A percentile compares a stretch with the other conserved stretches of the same genome.
These are phyloP conservation scores for Drosophila rellima DNA, from an alignment of 2,888 invertebrate genomes.

Conservation along the genomic window DNA sequence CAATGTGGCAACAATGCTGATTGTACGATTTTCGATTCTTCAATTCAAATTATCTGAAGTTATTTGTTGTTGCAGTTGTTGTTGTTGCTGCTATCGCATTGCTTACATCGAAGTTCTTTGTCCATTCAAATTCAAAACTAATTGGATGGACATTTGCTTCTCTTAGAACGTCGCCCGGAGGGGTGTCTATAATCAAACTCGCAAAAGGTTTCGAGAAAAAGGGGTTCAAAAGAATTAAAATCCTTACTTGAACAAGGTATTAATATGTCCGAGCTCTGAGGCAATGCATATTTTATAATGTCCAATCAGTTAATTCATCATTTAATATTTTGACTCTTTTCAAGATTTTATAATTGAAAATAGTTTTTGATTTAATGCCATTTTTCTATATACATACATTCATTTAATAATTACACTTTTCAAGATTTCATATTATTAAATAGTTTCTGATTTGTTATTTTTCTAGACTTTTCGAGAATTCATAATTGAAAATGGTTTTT, in stretches of 20 bases:
- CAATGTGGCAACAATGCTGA: constrained; percentile 63
- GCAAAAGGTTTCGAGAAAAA: not conserved
- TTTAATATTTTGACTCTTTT: constrained; percentile 15
- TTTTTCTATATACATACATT: not conserved
- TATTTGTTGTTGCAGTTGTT: constrained; percentile 42
- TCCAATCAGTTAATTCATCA: constrained; percentile 49
- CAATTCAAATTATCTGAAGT: constrained; percentile 62
- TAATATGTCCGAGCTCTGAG: constrained; percentile 38
- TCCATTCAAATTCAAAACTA: constrained; percentile 50
- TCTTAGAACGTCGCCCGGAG: not conserved
- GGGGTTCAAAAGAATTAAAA: no score
- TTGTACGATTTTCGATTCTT: constrained; percentile 62
- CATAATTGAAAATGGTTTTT: not conserved
- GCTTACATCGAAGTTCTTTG: constrained; percentile 44
- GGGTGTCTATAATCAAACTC: constrained; percentile 7
- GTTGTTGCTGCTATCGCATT: constrained; percentile 39
- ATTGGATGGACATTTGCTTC: constrained; percentile 39
- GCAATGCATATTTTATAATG: constrained; percentile 1
- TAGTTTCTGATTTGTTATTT: not conserved
- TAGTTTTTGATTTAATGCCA: not conserved
- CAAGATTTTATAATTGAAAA: not conserved
- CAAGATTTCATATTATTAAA: not conserved
- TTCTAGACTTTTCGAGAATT: not conserved
- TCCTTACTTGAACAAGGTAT: constrained; percentile 15
- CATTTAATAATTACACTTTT: not conserved